These are phyloP conservation scores for Malurus splendens DNA, from an alignment of 2,797 vertebrate genomes.

Conservation along the genomic window DNA sequence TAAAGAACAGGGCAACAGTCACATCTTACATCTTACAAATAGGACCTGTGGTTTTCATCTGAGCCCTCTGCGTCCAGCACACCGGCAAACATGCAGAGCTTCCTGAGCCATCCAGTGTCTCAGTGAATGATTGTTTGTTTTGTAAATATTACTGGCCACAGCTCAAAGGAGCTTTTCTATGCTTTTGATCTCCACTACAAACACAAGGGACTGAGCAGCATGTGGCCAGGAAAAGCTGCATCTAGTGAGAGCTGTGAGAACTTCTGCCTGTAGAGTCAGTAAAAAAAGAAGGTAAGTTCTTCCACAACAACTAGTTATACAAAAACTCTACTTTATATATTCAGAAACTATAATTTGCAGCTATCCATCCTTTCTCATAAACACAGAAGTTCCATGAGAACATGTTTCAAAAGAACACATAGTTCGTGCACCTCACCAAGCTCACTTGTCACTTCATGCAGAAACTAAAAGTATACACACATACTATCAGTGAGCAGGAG, in stretches of 20 bases:
- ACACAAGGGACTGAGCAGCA: not conserved
- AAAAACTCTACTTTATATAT: not conserved
- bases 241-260: not conserved
- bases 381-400: not conserved
- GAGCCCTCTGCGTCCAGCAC: not conserved
- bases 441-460: not conserved
- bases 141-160: slow-evolving; percentile 2
- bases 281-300: not conserved
- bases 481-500: not conserved
- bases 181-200: slow-evolving; percentile 38
- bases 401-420: not conserved
- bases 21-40: not conserved
- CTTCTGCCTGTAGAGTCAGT: not conserved
- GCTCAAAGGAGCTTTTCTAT: slow-evolving; percentile 26
- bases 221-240: slow-evolving; percentile 26
- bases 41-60: not conserved
- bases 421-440: not conserved
- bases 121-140: not conserved
- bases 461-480: not conserved
- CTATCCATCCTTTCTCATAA: not conserved
- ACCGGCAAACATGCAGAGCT: not conserved
- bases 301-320: not conserved
- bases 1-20: not conserved
- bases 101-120: not conserved
- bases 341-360: not conserved